These are phyloP conservation scores for Heliconius himera DNA, from an alignment of 1,140 invertebrate species.

Conservation along the genomic window DNA sequence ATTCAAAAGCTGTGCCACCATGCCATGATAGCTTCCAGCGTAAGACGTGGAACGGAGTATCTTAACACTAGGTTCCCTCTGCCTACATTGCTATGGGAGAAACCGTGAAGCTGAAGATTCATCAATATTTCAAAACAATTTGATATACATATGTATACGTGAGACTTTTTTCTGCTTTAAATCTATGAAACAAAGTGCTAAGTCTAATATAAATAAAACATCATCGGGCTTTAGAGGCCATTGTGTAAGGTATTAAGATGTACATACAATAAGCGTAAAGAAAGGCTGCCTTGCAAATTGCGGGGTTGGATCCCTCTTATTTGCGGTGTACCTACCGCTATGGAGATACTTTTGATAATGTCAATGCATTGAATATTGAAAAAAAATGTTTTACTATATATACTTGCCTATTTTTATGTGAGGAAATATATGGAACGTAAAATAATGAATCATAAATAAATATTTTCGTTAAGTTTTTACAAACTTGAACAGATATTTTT, in stretches of 20 bases:
- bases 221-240: conserved; percentile 22
- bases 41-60: too few species aligned
- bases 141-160: not conserved
- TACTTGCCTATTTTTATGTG: too few species aligned
- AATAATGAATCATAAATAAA: too few species aligned
- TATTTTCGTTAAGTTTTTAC: too few species aligned
- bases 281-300: conserved; percentile 63
- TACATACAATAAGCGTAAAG: conserved; percentile 59
- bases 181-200: not conserved
- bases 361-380: not conserved
- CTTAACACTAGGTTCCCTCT: too few species aligned
- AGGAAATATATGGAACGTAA: too few species aligned
- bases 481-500: too few species aligned
- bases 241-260: conserved; percentile 66
- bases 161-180: not conserved
- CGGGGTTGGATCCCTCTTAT: conserved; percentile 66
- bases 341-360: conserved; percentile 36
- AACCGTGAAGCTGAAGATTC: too few species aligned
- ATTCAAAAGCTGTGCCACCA: too few species aligned
- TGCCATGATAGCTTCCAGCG: too few species aligned
- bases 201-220: conserved; percentile 14
- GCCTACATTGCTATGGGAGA: too few species aligned
- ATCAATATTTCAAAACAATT: too few species aligned
- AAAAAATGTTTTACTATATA: not conserved
- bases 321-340: conserved; percentile 60